Percentiles rank a stretch among this genome's conserved stretches.
These are phyloP conservation scores for Aporophyla lueneburgensis DNA, from an alignment of 2,888 invertebrate genomes.

Conservation along the genomic window DNA sequence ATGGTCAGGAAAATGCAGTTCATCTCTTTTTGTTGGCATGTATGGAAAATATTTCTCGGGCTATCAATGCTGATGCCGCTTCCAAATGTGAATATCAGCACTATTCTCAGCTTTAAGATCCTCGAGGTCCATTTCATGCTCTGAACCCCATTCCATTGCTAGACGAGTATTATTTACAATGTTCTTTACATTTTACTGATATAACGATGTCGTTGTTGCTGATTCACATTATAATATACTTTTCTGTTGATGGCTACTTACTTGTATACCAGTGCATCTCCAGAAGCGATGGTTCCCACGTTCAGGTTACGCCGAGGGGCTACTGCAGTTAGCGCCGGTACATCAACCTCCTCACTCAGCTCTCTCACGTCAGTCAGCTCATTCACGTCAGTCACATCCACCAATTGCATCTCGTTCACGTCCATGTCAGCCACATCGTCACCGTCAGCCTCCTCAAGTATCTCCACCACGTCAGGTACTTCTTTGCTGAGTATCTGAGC, in stretches of 20 bases:
- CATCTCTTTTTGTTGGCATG: neutral
- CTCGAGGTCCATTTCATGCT: neutral
- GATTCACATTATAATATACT: neutral
- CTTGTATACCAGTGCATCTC: neutral
- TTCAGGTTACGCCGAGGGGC: slow-evolving; percentile 6
- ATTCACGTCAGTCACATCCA: slow-evolving; percentile 1
- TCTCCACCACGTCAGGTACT: neutral
- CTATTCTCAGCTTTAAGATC: neutral
- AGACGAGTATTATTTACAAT: neutral
- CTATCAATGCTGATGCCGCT: neutral
- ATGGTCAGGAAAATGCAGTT: neutral
- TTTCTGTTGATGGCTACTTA: neutral
- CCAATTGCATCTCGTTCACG: neutral
- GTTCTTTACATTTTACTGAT: neutral
- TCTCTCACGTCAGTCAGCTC: neutral
- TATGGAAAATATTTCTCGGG: too few relatives aligned
- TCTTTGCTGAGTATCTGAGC: slow-evolving; percentile 19
- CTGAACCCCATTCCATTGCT: too few relatives aligned
- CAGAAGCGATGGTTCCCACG: neutral
- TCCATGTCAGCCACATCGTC: neutral
- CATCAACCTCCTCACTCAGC: neutral
- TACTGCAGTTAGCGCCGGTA: neutral
- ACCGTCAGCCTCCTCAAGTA: neutral
- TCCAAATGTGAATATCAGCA: neutral
- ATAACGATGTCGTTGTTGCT: neutral